Conservation (phyloP, 1,140 invertebrate species). For the Microplitis mediator region DNA sequence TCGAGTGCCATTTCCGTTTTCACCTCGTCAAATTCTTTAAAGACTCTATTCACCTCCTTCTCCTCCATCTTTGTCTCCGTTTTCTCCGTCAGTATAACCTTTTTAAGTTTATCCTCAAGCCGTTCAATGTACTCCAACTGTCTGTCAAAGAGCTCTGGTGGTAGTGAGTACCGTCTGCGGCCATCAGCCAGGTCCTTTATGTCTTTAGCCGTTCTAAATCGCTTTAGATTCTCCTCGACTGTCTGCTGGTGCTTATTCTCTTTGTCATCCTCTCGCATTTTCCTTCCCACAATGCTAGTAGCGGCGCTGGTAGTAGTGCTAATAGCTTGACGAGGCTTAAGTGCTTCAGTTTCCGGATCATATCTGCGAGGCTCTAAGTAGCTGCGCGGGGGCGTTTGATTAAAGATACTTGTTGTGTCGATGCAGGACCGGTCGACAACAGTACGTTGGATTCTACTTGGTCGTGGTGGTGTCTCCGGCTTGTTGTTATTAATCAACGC, state of each 20-base stretch:
- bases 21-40: conserved; percentile 34
- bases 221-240: conserved; percentile 49
- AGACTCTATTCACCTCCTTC: conserved; percentile 35
- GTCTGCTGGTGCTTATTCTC: conserved; percentile 35
- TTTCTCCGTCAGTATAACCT: conserved; percentile 48
- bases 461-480: conserved; percentile 40
- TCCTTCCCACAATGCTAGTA: too few relatives aligned
- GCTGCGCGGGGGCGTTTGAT: conserved; percentile 38
- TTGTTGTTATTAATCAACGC: conserved; percentile 54
- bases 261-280: too few relatives aligned
- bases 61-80: too few relatives aligned
- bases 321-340: conserved; percentile 30
- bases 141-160: conserved; percentile 70
- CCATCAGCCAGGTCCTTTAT: conserved; percentile 26
- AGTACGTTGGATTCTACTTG: conserved; percentile 29
- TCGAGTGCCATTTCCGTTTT: background rate
- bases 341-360: conserved; percentile 28
- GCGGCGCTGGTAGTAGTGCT: too few relatives aligned
- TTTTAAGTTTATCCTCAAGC: conserved; percentile 51
- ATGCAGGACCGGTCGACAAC: conserved; percentile 57
- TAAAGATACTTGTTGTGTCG: conserved; percentile 57
- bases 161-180: conserved; percentile 65
- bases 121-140: conserved; percentile 73
- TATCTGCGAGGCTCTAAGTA: conserved; percentile 34
- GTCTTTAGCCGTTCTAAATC: conserved; percentile 33